Evolutionary conservation across 2,888 invertebrate genomes (phyloP), one percentile per base, ranked within the genome.

Genomic region (Nomada ruficornis): DNA sequence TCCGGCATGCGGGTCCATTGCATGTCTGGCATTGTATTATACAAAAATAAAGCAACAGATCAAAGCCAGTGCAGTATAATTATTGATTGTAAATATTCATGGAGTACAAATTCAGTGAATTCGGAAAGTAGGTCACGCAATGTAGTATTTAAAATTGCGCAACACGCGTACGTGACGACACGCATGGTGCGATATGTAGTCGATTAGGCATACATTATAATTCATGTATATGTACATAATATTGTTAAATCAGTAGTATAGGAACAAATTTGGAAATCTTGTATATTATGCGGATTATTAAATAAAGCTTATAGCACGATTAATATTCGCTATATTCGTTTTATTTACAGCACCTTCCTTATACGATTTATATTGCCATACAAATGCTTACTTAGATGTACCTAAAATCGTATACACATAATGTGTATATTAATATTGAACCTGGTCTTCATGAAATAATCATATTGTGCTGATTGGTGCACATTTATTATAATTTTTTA

Each of bases 291-390:
- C 13, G 9, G 65, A 52, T 23, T 76, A 65, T n/a, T 67, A 57
- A 76, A 57, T 18, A 18, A 65, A 52, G 18, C 44, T 50, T 47
- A 13, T 26, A 15, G 50, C 62, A 13, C n/a, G 55, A 65, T 71
- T 76, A n/a, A 70, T 62, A 65, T 26, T 70, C 54, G 13, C 65
- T 72, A 70, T 71, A 36, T 67, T 18, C 60, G 75, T 42, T 89
- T 90, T 90, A 90, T 90, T 89, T 89, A 90, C 90, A 90, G 86
- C 71, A 74, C 71, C 81, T 73, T 26, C 67, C 77, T 68, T 63
- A 67, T 86, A 86, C 65, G 86, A 83, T 77, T 68, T 50, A 44
- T 72, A 76, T 52, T 74, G 59, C 64, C 75, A 76, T 67, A 64
- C 85, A 79, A 78, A 75, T 81, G 70, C 68, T 84, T 84, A 88